Conservation (phyloP, 2,113 vertebrate species). For the Regulus satrapa region DNA sequence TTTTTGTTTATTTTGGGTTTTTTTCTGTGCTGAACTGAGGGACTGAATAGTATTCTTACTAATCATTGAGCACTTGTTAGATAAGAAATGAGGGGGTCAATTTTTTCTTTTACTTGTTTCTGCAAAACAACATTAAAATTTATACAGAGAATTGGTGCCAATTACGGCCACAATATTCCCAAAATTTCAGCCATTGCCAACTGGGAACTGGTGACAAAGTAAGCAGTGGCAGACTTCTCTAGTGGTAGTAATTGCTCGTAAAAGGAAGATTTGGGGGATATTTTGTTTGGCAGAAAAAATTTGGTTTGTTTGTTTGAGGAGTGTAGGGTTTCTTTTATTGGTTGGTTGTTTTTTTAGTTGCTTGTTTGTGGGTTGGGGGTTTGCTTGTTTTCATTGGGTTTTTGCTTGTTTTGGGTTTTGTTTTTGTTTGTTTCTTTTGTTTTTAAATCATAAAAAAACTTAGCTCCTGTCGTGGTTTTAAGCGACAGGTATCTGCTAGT, state of each 20-base stretch:
- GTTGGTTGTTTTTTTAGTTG: no score
- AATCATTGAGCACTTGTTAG: not conserved
- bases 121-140: not conserved
- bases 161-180: not conserved
- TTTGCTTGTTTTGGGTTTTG: no score
- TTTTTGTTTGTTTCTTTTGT: not conserved
- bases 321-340: not conserved
- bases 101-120: not conserved
- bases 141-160: accelerated
- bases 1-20: not conserved
- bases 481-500: no score
- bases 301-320: no score
- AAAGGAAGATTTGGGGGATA: not conserved
- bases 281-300: not conserved
- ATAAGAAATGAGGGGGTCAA: not conserved
- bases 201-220: not conserved
- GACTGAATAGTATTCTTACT: not conserved
- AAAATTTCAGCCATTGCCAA: not conserved
- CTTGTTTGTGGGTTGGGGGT: not conserved
- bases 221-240: accelerated
- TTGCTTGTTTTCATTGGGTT: no score
- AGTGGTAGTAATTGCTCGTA: accelerated
- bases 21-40: not conserved
- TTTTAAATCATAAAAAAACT: not conserved
- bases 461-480: no score